A percentile compares a stretch with the other conserved stretches of the same genome.
Conservation (phyloP, 2,888 invertebrate genomes). For the Nephrotoma guestfalica region DNA sequence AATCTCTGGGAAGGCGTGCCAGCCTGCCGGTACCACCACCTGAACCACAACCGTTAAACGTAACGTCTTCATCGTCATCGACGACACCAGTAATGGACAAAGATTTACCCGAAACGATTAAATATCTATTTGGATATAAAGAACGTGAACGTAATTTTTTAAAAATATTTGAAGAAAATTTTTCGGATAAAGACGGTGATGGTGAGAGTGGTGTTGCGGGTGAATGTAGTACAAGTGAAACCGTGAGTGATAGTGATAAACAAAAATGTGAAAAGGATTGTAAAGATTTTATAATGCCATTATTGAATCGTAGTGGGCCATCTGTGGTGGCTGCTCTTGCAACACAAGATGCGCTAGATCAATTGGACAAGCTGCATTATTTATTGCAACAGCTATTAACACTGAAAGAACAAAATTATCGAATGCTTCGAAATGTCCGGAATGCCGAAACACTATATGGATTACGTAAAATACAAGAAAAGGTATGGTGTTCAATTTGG, state of each 20-base stretch:
- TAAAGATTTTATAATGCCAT: slow-evolving; percentile 25
- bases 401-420: slow-evolving; percentile 55
- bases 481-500: slow-evolving; percentile 15
- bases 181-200: not conserved
- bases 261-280: slow-evolving; percentile 25
- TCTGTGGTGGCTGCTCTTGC: slow-evolving; percentile 41
- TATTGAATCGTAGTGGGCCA: slow-evolving; percentile 39
- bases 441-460: slow-evolving; percentile 59
- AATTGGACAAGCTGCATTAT: slow-evolving; percentile 61
- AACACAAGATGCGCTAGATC: slow-evolving; percentile 55
- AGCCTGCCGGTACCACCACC: slow-evolving; percentile 10
- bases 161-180: not conserved
- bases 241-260: slow-evolving; percentile 15
- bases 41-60: slow-evolving; percentile 4
- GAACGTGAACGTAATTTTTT: slow-evolving; percentile 15
- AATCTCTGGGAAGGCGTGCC: not conserved
- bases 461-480: slow-evolving; percentile 43
- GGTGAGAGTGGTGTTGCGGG: not conserved
- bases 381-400: slow-evolving; percentile 62
- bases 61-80: slow-evolving; percentile 12
- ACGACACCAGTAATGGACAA: not conserved
- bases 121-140: slow-evolving; percentile 19
- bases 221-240: not conserved
- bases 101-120: not conserved
- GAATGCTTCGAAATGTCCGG: slow-evolving; percentile 48